Conservation (phyloP, 2,113 vertebrate species). For the Xenopus borealis region DNA sequence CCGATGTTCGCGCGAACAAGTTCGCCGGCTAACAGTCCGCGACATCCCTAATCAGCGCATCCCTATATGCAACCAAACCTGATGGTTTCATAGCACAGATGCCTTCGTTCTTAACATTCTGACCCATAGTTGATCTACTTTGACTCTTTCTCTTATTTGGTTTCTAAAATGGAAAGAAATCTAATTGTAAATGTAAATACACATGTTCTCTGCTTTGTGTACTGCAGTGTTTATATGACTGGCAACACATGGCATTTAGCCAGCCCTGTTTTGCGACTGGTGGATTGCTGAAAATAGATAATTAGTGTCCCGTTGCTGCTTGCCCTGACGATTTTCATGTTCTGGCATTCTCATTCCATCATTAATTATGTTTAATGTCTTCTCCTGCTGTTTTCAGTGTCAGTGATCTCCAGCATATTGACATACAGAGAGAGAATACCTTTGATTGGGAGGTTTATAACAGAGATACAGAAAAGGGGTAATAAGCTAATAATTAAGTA, state of each 20-base stretch:
- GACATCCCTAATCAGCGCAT: no score
- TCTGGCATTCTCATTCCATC: conserved; percentile 39
- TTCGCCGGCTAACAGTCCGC: no score
- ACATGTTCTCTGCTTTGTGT: conserved; percentile 8
- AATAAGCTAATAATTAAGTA: background rate
- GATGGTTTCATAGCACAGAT: no score
- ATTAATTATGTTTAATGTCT: conserved; percentile 47
- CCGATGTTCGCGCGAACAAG: no score
- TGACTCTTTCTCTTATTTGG: background rate
- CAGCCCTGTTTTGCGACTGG: conserved; percentile 27
- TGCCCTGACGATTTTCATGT: conserved; percentile 37
- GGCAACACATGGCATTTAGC: conserved; percentile 37
- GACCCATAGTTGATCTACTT: background rate
- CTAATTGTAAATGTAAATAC: background rate
- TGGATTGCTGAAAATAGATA: conserved; percentile 29
- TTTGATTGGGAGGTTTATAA: conserved; percentile 19
- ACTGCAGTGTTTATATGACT: background rate
- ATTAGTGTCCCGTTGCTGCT: conserved; percentile 36
- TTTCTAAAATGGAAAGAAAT: background rate
- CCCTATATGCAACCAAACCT: no score
- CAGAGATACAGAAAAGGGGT: background rate
- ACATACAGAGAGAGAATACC: conserved; percentile 6
- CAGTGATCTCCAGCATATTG: conserved; percentile 39
- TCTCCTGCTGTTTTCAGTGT: conserved; percentile 36
- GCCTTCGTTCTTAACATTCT: no score